A percentile compares a stretch with the other conserved stretches of the same genome.
Evolutionary conservation across 2,888 invertebrate genomes (phyloP).

Genomic region (Drosophila maculinotata): DNA sequence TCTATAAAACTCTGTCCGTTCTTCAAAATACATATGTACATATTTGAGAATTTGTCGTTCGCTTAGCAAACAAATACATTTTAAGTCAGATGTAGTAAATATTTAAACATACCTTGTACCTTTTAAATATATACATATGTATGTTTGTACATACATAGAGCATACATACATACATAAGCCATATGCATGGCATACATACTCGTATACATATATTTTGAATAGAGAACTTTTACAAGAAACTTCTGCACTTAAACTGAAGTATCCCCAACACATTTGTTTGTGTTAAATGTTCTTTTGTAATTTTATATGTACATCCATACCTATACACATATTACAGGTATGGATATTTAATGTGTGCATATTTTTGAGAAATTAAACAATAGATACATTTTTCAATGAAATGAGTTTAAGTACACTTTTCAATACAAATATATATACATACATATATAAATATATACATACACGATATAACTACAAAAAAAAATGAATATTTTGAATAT

Average conservation of each 20-base stretch:
- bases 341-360: slow-evolving; percentile 42
- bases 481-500: slow-evolving; percentile 45
- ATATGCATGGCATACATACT: slow-evolving; percentile 11
- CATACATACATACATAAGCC: slow-evolving; percentile 25
- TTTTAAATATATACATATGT: slow-evolving; percentile 19
- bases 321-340: slow-evolving; percentile 43
- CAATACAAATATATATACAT: slow-evolving; percentile 31
- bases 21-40: slow-evolving; percentile 27
- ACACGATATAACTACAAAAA: slow-evolving; percentile 25
- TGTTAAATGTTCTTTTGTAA: slow-evolving; percentile 69
- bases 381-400: slow-evolving; percentile 60
- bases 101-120: slow-evolving; percentile 43
- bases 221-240: slow-evolving; percentile 69
- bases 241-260: slow-evolving; percentile 37
- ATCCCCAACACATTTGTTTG: slow-evolving; percentile 40
- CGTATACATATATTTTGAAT: slow-evolving; percentile 69
- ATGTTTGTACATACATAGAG: slow-evolving; percentile 10
- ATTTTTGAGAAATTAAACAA: slow-evolving; percentile 69
- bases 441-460: slow-evolving; percentile 27
- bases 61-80: slow-evolving; percentile 13
- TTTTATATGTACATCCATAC: slow-evolving; percentile 56
- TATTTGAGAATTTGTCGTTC: slow-evolving; percentile 30
- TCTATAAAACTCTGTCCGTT: slow-evolving; percentile 19
- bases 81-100: slow-evolving; percentile 14
- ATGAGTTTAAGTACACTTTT: slow-evolving; percentile 66